Base-by-base conservation (phyloP, 2,888 invertebrate species). In the Sceliomorpha sp. region DNA sequence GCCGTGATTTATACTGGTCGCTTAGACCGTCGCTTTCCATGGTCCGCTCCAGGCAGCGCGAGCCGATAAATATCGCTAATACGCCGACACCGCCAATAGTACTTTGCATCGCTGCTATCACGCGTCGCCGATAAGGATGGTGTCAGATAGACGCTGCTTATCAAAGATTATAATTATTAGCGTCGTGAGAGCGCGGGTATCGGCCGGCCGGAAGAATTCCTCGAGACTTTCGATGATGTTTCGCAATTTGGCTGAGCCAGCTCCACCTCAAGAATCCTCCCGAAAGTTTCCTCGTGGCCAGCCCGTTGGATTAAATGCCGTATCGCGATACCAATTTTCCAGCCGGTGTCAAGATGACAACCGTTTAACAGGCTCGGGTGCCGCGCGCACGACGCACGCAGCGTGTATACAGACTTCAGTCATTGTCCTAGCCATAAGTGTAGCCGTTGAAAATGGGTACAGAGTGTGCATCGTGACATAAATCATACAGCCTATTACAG, bases 401-500 rank as follows among this genome's bases (percentile, higher is more conserved):
- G 20, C 2, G 74, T 79, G 84, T 82, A 83, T 76, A 80, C 77
- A 77, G 78, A 77, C 76, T 73, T 78, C 77, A 77, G 77, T 79
- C 79, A 78, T 82, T 81, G 81, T 83, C 79, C 81, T 78, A 75
- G 66, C 56, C 75, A 77, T 75, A 77, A 77, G 77, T 75, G 76
- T 72, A 63, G 48, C 66, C 72, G 74, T 83, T 81, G 76, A 76
- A 83, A 85, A 81, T 78, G 73, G 71, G 72, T 73, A 63, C 72
- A 70, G 70, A 69, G 75, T 72, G 75, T 72, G 74, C 75, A 64
- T 26, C 62, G 66, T 72, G 79, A 82, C 85, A 84, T 85, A 85
- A 86, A 86, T 86, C 85, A 85, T 85, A 84, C 73, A 83, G 80
- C 77, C 84, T 78, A 82, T 85, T 86, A 85, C 80, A 79, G 79